phyloP scores from a whole-genome alignment of 1,140 invertebrate species.

The Drosophila nasuta region DNA sequence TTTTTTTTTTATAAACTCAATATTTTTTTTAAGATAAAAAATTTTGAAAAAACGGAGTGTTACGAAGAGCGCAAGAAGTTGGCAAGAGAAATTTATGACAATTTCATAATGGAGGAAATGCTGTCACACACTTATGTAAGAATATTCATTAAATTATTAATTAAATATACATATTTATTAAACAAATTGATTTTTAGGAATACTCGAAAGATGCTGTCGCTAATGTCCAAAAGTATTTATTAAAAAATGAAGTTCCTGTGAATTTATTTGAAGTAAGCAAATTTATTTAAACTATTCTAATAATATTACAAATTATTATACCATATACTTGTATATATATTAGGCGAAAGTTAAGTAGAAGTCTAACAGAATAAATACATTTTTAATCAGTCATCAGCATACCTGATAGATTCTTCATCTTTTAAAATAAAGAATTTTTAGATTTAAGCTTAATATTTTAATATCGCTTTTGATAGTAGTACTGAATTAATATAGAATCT shows the following conservation, averaged over 20 bases:
- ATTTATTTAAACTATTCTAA: no score
- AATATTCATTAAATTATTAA: neutral
- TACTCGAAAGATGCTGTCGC: slow-evolving; percentile 98
- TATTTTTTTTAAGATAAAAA: slow-evolving; percentile 94
- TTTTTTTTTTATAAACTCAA: slow-evolving; percentile 26
- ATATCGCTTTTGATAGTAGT: no score
- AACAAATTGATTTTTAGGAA: slow-evolving; percentile 88
- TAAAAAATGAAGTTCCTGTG: slow-evolving; percentile 98
- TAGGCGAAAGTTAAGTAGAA: no score
- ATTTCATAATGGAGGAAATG: slow-evolving; percentile 99
- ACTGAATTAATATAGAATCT: no score
- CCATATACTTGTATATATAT: no score
- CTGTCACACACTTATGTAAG: slow-evolving; percentile 98
- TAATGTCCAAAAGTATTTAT: slow-evolving; percentile 98
- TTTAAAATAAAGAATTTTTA: no score
- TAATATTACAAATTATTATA: no score
- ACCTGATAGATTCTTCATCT: no score
- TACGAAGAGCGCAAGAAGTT: slow-evolving; percentile 97
- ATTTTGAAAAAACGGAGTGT: slow-evolving; percentile 99
- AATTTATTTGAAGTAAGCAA: slow-evolving; percentile 96
- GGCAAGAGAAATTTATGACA: slow-evolving; percentile 99
- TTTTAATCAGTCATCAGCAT: no score
- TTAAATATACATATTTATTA: slow-evolving; percentile 20
- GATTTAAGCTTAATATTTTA: no score
- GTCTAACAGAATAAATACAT: no score